phyloP scores from a whole-genome alignment of 1,140 invertebrate species.

The Caenorhabditis remanei region DNA sequence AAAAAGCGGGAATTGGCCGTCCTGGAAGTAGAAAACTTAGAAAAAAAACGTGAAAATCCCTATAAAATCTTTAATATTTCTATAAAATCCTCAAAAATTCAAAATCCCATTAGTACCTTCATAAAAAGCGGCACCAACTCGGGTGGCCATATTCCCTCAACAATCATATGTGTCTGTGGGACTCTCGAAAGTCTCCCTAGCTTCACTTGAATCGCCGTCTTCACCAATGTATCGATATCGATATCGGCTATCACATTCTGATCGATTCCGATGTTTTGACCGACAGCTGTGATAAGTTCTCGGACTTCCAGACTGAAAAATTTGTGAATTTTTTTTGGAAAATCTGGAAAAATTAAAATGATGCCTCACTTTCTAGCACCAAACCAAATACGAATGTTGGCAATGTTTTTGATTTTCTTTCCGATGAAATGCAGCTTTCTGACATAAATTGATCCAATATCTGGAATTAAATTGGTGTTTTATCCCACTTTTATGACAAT shows the following conservation, averaged over 20 bases:
- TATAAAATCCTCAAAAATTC: neutral
- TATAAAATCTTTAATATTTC: neutral
- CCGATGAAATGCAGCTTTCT: constrained; percentile 73
- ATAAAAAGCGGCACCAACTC: constrained; percentile 75
- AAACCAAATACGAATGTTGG: constrained; percentile 75
- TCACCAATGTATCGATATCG: constrained; percentile 72
- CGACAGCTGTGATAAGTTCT: constrained; percentile 72
- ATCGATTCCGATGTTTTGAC: constrained; percentile 75
- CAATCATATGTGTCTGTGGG: constrained; percentile 74
- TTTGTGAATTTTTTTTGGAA: neutral
- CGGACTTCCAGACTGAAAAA: constrained; percentile 69
- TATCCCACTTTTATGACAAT: neutral
- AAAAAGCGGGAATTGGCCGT: constrained; percentile 61
- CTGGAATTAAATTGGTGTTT: constrained; percentile 51
- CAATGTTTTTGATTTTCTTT: constrained; percentile 72
- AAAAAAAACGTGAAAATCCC: too few species aligned
- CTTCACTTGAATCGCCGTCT: constrained; percentile 74
- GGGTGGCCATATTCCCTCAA: constrained; percentile 76
- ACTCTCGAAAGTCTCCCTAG: constrained; percentile 70
- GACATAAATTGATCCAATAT: constrained; percentile 75
- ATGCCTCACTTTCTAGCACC: constrained; percentile 72
- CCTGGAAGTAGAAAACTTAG: too few species aligned
- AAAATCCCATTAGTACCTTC: neutral
- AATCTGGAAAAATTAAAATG: neutral
- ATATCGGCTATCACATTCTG: constrained; percentile 70